These are phyloP conservation scores for Nasonia longicornis DNA, from an alignment of 1,140 invertebrate genomes.

Conservation along the genomic window DNA sequence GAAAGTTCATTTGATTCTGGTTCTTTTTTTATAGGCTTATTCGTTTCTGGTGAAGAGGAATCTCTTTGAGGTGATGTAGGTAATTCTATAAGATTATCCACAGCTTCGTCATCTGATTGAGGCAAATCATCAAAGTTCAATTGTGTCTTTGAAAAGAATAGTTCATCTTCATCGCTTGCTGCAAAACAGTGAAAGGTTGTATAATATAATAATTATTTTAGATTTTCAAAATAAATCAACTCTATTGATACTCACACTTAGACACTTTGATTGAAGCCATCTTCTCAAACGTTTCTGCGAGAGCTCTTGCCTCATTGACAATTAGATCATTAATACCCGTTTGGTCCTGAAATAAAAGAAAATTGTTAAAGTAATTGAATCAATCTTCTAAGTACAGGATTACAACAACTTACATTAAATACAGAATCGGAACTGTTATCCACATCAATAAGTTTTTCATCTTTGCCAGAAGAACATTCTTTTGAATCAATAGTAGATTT, in stretches of 20 bases:
- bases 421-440: constrained; percentile 55
- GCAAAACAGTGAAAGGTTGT: constrained; percentile 32
- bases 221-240: neutral
- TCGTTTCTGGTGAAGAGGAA: neutral
- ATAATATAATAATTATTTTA: constrained; percentile 28
- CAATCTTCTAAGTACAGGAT: neutral
- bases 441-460: constrained; percentile 55
- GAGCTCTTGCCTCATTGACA: constrained; percentile 53
- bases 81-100: constrained; percentile 60
- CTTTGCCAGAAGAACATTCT: neutral
- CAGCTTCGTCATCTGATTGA: constrained; percentile 57
- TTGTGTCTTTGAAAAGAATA: constrained; percentile 51
- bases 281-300: constrained; percentile 59
- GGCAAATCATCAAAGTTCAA: constrained; percentile 57
- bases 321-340: constrained; percentile 51
- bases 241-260: constrained; percentile 49
- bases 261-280: constrained; percentile 50
- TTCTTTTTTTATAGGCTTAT: constrained; percentile 36
- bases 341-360: constrained; percentile 47
- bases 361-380: constrained; percentile 35
- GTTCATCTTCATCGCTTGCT: constrained; percentile 52
- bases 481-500: constrained; percentile 6
- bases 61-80: constrained; percentile 49
- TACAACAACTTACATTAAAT: constrained; percentile 55
- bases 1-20: constrained; percentile 25